Evolutionary conservation across 2,797 vertebrate genomes (phyloP), one percentile per base, ranked within the genome.

Genomic region (Enteromius fasciolatus): DNA sequence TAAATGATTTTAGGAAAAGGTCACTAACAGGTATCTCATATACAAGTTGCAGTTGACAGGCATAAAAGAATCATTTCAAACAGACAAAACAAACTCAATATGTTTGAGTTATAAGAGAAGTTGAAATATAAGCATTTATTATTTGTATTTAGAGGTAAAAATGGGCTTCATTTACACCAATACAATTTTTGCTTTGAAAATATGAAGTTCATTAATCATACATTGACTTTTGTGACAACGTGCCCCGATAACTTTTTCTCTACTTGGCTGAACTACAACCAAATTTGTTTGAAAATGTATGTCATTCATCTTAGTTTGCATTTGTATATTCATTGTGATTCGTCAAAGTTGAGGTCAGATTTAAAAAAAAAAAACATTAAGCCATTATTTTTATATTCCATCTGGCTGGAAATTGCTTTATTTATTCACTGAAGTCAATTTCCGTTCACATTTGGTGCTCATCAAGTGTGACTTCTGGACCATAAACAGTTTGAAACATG

Each of bases 391-490:
- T 48, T 12, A 23, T 15, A 7, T 5, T 54, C 46, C 9, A 68
- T 39, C 15, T 52, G 44, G 5, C 41, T 48, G 3, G 18, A 66
- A 23, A 23, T 39, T 0, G 20, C 23, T 79, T 68, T 69, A 57
- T 57, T 57, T 52, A 75, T n/a, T 28, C 7, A 0, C 54, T 9
- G 11, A 59, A 50, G 63, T 36, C 14, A 7, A 52, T 54, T 78
- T 68, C 46, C 50, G 4, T 54, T 52, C 48, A 67, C 8, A 12
- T 81, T 63, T 80, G 20, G 15, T 25, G 23, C 41, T 46, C 17
- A 33, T 14, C 1, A 11, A 31, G 78, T 70, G 77, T 59, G 78
- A 33, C 39, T 80, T 80, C 36, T 31, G 41, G 11, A 50, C 23
- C 25, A 50, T 50, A 15, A 72, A 25, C 57, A 33, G 6, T 23